These are phyloP conservation scores for Lamellibrachia luymesi DNA, from an alignment of 1,140 invertebrate genomes.

Conservation along the genomic window DNA sequence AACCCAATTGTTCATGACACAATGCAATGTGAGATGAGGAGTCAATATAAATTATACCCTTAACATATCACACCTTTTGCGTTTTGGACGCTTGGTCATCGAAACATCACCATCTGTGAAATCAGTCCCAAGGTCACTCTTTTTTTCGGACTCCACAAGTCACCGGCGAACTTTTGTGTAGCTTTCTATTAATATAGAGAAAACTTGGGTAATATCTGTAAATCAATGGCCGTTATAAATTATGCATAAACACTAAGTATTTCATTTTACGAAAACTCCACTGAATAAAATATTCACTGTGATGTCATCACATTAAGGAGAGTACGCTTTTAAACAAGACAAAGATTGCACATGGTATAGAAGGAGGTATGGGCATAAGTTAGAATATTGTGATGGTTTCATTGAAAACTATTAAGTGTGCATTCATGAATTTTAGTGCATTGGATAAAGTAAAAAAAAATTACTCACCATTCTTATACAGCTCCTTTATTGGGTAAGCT, in stretches of 20 bases:
- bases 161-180: neutral
- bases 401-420: neutral
- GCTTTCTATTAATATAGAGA: neutral
- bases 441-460: neutral
- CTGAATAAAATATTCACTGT: neutral
- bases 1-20: no score
- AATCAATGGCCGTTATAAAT: neutral
- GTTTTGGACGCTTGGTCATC: neutral
- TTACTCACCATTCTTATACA: neutral
- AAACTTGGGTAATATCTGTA: neutral
- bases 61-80: neutral
- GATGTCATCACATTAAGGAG: neutral
- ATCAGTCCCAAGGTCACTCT: neutral
- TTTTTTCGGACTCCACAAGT: neutral
- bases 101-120: neutral
- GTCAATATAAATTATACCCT: no score
- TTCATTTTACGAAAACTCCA: neutral
- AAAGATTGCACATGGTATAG: neutral
- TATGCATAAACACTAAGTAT: neutral
- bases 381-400: neutral
- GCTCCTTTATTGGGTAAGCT: neutral
- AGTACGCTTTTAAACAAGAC: neutral
- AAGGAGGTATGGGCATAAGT: neutral
- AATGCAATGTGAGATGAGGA: no score
- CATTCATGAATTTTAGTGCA: neutral